Evolutionary conservation across 2,888 invertebrate genomes (phyloP).

Genomic region (Cantharis lateralis): DNA sequence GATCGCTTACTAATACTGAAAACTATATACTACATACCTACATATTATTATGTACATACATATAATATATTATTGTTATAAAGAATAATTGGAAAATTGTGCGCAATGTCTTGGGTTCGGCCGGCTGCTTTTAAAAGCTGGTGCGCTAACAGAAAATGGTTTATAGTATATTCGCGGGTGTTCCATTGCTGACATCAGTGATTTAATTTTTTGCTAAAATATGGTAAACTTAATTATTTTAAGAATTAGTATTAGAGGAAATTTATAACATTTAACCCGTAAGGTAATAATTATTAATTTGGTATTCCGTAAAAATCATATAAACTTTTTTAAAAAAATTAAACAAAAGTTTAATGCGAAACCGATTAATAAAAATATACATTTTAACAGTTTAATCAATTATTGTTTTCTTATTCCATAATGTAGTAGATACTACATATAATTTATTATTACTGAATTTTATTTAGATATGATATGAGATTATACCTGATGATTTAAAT

Average conservation of each 20-base stretch:
- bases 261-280: neutral
- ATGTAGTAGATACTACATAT: too few species aligned
- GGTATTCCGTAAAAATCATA: too few species aligned
- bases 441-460: too few species aligned
- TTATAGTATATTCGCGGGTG: conserved; percentile 45
- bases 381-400: too few species aligned
- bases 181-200: conserved; percentile 48
- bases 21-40: neutral
- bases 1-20: neutral
- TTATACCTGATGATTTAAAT: too few species aligned
- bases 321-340: too few species aligned
- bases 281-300: too few species aligned
- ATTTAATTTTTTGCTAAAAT: neutral
- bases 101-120: conserved; percentile 22
- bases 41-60: neutral
- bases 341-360: too few species aligned
- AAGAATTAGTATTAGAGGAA: neutral
- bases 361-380: neutral
- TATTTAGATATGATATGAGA: too few species aligned
- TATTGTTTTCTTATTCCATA: too few species aligned
- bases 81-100: neutral
- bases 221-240: neutral
- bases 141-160: neutral
- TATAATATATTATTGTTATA: too few species aligned
- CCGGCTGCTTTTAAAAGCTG: conserved; percentile 24